phyloP scores from a whole-genome alignment of 2,113 vertebrate genomes.

The Sorex araneus region DNA sequence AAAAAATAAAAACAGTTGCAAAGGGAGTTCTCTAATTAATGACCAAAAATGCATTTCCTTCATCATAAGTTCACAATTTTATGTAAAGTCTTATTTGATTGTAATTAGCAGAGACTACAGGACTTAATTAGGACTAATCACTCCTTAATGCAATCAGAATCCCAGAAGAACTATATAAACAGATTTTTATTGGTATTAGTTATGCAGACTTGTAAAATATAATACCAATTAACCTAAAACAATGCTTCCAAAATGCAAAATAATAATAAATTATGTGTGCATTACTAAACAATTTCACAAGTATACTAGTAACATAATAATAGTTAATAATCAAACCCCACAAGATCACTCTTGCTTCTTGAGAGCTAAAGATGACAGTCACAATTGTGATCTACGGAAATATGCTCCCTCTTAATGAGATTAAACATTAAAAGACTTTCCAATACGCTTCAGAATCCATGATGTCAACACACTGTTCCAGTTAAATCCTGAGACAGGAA shows the following conservation, averaged over 20 bases:
- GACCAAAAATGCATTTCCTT: slow-evolving; percentile 87
- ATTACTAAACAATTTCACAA: slow-evolving; percentile 75
- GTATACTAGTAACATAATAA: slow-evolving; percentile 72
- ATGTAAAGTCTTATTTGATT: slow-evolving; percentile 88
- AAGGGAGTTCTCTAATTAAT: slow-evolving; percentile 87
- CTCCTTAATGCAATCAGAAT: slow-evolving; percentile 89
- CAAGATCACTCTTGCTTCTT: slow-evolving; percentile 56
- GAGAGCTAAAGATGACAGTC: slow-evolving; percentile 54
- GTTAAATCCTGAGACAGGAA: neutral
- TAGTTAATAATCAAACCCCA: slow-evolving; percentile 70
- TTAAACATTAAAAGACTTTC: slow-evolving; percentile 60
- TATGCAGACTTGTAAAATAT: slow-evolving; percentile 84
- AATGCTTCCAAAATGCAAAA: slow-evolving; percentile 84
- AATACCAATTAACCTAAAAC: slow-evolving; percentile 78
- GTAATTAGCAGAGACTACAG: slow-evolving; percentile 88
- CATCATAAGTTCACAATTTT: slow-evolving; percentile 86
- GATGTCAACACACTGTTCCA: neutral
- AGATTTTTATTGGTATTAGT: slow-evolving; percentile 86
- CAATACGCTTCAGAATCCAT: neutral
- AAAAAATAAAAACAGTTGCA: slow-evolving; percentile 78
- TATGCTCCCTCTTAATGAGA: slow-evolving; percentile 59
- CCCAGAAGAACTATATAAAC: slow-evolving; percentile 85
- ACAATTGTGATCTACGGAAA: slow-evolving; percentile 52
- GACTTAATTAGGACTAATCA: slow-evolving; percentile 89
- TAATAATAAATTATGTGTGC: slow-evolving; percentile 80